phyloP scores from a whole-genome alignment of 2,888 invertebrate genomes.

The Deroplatys truncata region DNA sequence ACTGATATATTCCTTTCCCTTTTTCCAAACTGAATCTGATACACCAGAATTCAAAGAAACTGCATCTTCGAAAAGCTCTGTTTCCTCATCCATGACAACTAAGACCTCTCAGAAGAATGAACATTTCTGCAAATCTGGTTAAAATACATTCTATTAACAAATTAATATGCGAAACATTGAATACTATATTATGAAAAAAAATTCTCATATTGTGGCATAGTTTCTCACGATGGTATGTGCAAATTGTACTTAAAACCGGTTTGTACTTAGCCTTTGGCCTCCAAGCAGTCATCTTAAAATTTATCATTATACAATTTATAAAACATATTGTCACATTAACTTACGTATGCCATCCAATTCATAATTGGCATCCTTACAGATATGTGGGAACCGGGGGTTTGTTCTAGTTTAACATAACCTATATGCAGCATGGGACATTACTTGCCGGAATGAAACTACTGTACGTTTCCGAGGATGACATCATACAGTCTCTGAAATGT shows the following conservation, averaged over 20 bases:
- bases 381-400: too few species aligned
- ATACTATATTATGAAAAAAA: not conserved
- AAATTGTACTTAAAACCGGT: not conserved
- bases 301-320: too few species aligned
- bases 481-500: too few species aligned
- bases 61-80: constrained; percentile 27
- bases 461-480: too few species aligned
- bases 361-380: not conserved
- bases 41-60: constrained; percentile 22
- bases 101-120: not conserved
- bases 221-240: not conserved
- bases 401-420: too few species aligned
- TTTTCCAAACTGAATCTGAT: not conserved
- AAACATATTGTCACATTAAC: not conserved
- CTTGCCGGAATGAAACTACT: too few species aligned
- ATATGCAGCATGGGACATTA: too few species aligned
- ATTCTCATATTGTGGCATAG: not conserved
- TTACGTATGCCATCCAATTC: not conserved
- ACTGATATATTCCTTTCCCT: constrained; percentile 40
- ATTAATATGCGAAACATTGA: not conserved
- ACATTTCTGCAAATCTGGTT: not conserved
- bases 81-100: constrained; percentile 22
- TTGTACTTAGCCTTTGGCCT: too few species aligned
- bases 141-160: not conserved
- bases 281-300: not conserved